Evolutionary conservation across 64 coral and sea anemone genomes (phyloP), one percentile per base, ranked within the genome.

Genomic region (Porites lutea): DNA sequence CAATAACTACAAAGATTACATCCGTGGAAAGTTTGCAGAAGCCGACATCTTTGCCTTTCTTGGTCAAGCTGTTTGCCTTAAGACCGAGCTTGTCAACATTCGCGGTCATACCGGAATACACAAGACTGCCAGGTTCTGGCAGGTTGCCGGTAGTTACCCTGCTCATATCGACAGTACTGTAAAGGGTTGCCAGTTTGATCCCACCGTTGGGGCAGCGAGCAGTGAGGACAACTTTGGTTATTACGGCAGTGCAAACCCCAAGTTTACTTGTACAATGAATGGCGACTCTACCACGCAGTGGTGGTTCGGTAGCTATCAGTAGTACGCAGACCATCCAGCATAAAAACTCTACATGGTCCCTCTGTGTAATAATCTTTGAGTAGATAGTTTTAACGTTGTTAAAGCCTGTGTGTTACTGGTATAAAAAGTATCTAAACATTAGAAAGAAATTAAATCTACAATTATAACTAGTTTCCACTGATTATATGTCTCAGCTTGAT

Each of bases 161-260:
- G 48, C 82, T 37, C 84, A 92, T 13, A 71, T 87, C 46, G 89
- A 88, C 79, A 91, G 88, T 60, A 37, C 10, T 23, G 0, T 0
- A 0, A 75, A 63, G 3, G 45, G 50, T 3, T 95, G 94, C 50
- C 3, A 49, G 4, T 91, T 95, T 67, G 79, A 92, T 19, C 16
- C 89, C 8, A 82, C 77, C 16, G 8, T 8, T 21, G 75, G 83
- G 2, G 2, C 77, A 45, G 71, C 59, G 59, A 3, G 0, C 4
- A 62, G 16, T 3, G 94, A 89, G 21, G 82, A 96, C 59, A 69
- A 95, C 22, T 95, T 95, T 77, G 94, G 89, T 15, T 88, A 19
- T 67, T 88, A 95, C 74, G n/a, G 2, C 13, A 3, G 13, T 0
- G 65, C 20, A 13, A 95, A 92, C 21, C 68, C 69, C 9, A 88